These are phyloP conservation scores for Psammodynastes pulverulentus DNA, from an alignment of 2,113 vertebrate species.

Conservation along the genomic window DNA sequence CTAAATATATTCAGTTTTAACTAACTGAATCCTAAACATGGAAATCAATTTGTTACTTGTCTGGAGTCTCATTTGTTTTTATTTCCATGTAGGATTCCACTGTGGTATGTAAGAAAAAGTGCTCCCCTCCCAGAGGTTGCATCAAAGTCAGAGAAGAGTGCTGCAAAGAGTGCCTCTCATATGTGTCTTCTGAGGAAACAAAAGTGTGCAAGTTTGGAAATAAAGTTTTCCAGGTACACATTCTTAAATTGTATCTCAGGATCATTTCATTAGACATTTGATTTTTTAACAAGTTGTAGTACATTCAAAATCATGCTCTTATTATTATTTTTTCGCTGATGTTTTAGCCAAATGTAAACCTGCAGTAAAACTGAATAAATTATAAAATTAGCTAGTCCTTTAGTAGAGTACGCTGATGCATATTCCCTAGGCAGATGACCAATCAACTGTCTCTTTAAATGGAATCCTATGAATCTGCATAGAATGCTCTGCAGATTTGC, in stretches of 20 bases:
- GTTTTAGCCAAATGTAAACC: neutral
- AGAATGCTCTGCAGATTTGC: neutral
- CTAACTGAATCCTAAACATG: neutral
- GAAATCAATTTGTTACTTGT: neutral
- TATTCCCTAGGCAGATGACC: neutral
- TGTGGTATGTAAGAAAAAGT: slow-evolving; percentile 85
- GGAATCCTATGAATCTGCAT: neutral
- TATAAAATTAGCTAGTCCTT: neutral
- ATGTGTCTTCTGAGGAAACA: slow-evolving; percentile 79
- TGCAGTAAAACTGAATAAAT: neutral
- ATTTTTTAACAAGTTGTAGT: neutral
- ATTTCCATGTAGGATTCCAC: slow-evolving; percentile 84
- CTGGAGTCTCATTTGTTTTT: neutral
- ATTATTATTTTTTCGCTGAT: neutral
- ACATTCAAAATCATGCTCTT: neutral
- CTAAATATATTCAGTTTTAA: neutral
- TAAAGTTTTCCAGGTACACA: slow-evolving; percentile 89
- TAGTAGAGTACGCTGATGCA: neutral
- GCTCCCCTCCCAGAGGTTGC: slow-evolving; percentile 78
- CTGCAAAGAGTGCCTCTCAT: slow-evolving; percentile 86
- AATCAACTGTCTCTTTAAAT: neutral
- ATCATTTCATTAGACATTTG: neutral
- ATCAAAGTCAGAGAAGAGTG: slow-evolving; percentile 67
- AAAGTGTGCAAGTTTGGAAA: slow-evolving; percentile 90
- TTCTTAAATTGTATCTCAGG: neutral